These are phyloP conservation scores for Amblyraja radiata DNA, from an alignment of 2,797 vertebrate genomes.

Conservation along the genomic window DNA sequence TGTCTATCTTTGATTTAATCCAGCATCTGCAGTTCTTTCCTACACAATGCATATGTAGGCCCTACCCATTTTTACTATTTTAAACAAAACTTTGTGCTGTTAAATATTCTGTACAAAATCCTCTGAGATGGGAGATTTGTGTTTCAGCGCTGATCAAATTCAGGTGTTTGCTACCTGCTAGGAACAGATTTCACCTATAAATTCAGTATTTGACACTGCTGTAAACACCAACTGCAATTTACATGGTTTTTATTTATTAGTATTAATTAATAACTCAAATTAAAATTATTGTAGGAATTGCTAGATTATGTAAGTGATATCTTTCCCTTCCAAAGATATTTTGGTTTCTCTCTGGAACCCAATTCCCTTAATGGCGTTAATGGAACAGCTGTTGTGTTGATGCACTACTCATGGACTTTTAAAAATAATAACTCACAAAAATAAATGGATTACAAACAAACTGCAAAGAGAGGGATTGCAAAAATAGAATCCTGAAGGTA, in stretches of 20 bases:
- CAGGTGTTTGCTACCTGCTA: not conserved
- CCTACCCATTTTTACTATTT: not conserved
- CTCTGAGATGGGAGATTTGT: not conserved
- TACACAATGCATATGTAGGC: no score
- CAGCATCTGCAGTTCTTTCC: no score
- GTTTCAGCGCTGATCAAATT: not conserved
- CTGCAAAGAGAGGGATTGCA: not conserved
- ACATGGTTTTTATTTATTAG: not conserved
- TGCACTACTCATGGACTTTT: constrained; percentile 12
- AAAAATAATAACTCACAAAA: constrained; percentile 10
- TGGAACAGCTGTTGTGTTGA: constrained; percentile 19
- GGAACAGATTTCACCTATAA: not conserved
- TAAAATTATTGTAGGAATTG: not conserved
- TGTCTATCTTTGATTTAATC: no score
- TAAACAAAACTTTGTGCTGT: not conserved
- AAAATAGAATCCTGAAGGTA: constrained; percentile 17
- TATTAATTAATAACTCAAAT: not conserved
- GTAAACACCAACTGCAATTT: not conserved
- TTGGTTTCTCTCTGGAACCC: constrained; percentile 3
- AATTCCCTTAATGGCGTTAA: constrained; percentile 24
- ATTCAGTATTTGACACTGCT: not conserved
- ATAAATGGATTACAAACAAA: not conserved
- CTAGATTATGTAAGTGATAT: not conserved
- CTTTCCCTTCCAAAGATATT: not conserved
- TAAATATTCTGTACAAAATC: not conserved